Conservation (phyloP, 2,888 invertebrate genomes). For the Lasioglossum villosulum region DNA sequence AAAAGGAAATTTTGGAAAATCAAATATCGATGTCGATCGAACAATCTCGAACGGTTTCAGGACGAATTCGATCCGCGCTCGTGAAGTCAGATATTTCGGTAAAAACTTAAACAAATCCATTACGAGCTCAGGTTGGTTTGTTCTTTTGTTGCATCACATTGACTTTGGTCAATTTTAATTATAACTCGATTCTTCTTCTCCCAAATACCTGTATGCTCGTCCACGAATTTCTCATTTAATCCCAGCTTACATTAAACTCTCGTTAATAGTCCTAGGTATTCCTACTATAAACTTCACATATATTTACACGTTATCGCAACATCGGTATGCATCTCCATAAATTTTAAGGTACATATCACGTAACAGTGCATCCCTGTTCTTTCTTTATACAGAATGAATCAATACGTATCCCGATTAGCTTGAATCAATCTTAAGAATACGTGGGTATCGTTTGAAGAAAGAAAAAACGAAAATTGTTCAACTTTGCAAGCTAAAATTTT, state of each 20-base stretch:
- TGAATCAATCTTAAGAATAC: conserved; percentile 41
- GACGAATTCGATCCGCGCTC: conserved; percentile 20
- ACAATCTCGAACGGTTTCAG: conserved; percentile 25
- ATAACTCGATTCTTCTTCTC: neutral
- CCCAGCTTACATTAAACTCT: neutral
- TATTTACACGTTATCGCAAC: conserved; percentile 61
- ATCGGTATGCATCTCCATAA: conserved; percentile 43
- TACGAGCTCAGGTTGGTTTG: conserved; percentile 18
- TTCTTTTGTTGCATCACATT: conserved; percentile 42
- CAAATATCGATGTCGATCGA: conserved; percentile 56
- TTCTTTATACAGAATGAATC: conserved; percentile 36
- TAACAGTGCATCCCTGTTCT: conserved; percentile 44
- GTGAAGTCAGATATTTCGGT: conserved; percentile 20
- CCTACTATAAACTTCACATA: conserved; percentile 19
- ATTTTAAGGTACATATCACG: conserved; percentile 71
- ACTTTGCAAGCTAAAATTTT: neutral
- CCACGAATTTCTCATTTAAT: neutral
- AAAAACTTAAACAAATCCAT: conserved; percentile 43
- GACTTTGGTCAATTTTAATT: conserved; percentile 26
- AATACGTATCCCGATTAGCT: conserved; percentile 27
- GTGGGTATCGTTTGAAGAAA: conserved; percentile 28
- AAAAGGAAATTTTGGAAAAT: conserved; percentile 5
- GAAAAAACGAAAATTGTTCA: neutral
- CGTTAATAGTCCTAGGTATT: neutral
- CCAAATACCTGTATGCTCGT: neutral